Evolutionary conservation across 2,888 invertebrate species (phyloP), one percentile per base, ranked within the genome.

Genomic region (Heterodera filipjevi): DNA sequence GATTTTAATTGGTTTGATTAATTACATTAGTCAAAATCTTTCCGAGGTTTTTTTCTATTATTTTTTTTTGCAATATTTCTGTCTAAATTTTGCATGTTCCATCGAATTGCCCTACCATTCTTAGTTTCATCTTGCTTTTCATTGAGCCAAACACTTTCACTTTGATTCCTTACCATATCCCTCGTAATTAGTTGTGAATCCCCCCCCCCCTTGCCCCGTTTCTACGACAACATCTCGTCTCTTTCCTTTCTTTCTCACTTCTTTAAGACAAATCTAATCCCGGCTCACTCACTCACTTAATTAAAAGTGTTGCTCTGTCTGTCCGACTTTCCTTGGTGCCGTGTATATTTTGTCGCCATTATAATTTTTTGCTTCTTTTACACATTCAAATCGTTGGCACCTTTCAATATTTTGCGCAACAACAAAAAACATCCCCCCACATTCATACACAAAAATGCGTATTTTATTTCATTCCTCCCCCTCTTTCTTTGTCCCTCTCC

Each of bases 141-240:
- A n/a, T n/a, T n/a, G n/a, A n/a, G n/a, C n/a, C n/a, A n/a, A n/a
- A 39, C 59, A 19, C 3, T 22, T 8, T 27, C 59, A 0, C 1
- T 59, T 27, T 19, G 14, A 49, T 49, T 19, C 49, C 14, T 32
- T 68, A 35, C n/a, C 68, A 68, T 68, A 68, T 33, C 35, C 66
- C 3, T 16, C 68, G 33, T 33, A 68, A 35, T 59, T 59, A 59
- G 27, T n/a, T 27, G 27, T 27, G 22, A 5, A 10, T 8, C 59
- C 27, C 22, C 27, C 68, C 3, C 5, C 14, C 33, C 0, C 14
- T 19, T n/a, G 5, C 68, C 66, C 33, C 68, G 68, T 68, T 68
- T 68, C 68, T 68, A 68, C 16, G 68, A 68, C 68, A 68, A 68
- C 68, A 68, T 35, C 32, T n/a, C n/a, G n/a, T n/a, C 22, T 22